A percentile compares a stretch with the other conserved stretches of the same genome.
phyloP scores from a whole-genome alignment of 1,140 invertebrate genomes.

The Araneus ventricosus region DNA sequence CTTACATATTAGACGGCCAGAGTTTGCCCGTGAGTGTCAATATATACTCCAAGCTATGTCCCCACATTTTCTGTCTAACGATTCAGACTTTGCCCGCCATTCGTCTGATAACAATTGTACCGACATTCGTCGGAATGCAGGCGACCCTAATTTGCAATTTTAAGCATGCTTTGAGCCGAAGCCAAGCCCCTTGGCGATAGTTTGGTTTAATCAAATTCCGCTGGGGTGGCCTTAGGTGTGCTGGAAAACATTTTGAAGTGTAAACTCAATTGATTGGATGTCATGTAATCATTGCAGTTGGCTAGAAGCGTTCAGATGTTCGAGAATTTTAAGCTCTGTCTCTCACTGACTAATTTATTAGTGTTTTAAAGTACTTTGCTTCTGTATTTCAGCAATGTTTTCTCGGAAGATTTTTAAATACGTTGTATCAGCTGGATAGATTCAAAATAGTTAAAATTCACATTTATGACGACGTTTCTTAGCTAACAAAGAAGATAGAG shows the following conservation, averaged over 20 bases:
- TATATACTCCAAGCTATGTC: background rate
- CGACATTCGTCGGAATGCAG: background rate
- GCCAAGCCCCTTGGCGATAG: background rate
- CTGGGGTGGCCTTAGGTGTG: background rate
- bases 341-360: too few relatives aligned
- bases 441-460: too few relatives aligned
- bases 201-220: constrained; percentile 6
- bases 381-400: too few relatives aligned
- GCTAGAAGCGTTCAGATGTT: background rate
- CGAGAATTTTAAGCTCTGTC: too few relatives aligned
- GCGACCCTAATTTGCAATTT: constrained; percentile 4
- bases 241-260: background rate
- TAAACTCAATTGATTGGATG: background rate
- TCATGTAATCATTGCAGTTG: background rate
- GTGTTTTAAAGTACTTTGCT: too few relatives aligned
- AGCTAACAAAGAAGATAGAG: too few relatives aligned
- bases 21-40: background rate
- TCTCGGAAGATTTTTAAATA: too few relatives aligned
- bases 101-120: background rate
- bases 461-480: too few relatives aligned
- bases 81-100: background rate
- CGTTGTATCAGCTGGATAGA: too few relatives aligned
- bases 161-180: background rate
- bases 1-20: background rate
- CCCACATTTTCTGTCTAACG: background rate